These are phyloP conservation scores for Ericerus pela DNA, from an alignment of 1,140 invertebrate species.

Conservation along the genomic window DNA sequence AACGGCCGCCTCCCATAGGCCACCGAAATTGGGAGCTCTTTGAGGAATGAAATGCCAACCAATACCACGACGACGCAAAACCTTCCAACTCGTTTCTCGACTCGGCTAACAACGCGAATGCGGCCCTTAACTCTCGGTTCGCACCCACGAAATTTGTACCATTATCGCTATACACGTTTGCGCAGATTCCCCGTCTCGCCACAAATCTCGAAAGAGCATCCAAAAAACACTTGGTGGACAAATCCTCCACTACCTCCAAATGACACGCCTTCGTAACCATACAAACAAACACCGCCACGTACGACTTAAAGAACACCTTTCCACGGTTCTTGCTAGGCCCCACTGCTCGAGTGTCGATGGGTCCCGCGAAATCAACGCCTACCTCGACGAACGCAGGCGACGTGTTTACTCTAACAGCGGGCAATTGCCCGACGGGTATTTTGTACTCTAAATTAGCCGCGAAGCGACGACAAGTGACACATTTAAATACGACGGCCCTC, in stretches of 20 bases:
- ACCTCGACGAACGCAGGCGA: no score
- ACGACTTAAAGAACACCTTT: no score
- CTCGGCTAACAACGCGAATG: no score
- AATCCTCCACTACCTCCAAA: conserved; percentile 23
- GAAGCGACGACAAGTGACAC: no score
- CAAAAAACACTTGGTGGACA: conserved; percentile 24
- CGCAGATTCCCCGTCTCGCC: conserved; percentile 16
- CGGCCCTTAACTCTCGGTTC: not conserved
- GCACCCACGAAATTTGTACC: conserved; percentile 20
- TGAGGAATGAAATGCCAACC: conserved; percentile 26
- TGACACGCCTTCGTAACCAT: conserved; percentile 24
- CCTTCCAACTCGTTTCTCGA: no score
- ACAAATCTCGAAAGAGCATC: conserved; percentile 24
- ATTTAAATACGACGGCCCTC: no score
- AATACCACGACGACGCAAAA: not conserved
- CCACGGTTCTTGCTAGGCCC: no score
- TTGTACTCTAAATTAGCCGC: no score
- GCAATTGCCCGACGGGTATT: no score
- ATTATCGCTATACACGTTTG: conserved; percentile 17
- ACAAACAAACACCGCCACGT: conserved; percentile 25
- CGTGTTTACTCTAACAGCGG: no score
- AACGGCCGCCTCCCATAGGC: conserved; percentile 27
- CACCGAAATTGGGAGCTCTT: conserved; percentile 23
- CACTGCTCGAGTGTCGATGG: no score
- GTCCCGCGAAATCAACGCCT: no score